Evolutionary conservation across 1,140 invertebrate species (phyloP), one percentile per base, ranked within the genome.

Genomic region (Acromyrmex heyeri): DNA sequence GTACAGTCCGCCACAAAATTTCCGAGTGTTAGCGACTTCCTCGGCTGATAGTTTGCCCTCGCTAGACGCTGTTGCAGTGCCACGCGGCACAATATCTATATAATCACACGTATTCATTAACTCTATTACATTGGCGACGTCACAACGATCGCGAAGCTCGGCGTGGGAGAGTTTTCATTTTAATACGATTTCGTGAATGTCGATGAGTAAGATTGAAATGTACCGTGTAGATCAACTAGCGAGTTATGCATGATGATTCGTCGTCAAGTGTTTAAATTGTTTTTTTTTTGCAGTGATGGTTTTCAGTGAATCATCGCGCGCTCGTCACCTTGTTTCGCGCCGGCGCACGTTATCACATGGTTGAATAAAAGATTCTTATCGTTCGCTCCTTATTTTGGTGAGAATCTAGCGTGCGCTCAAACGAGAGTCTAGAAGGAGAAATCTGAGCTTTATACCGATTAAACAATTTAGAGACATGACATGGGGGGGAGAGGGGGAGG

Each of bases 1-100:
- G 92, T 92, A 93, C 92, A 93, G 87, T 92, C 91, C 27, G 3
- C 16, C 4, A 3, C 18, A 85, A 88, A 92, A 93, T 57, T 87
- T 55, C 48, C 55, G 59, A 77, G 55, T n/a, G 21, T n/a, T 18
- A n/a, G 12, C 24, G 7, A 27, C 61, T 64, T 70, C 69, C 48
- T 64, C 21, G 61, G 18, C 24, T 34, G 2, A 30, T 53, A 44
- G 55, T 72, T 73, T 83, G 83, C 79, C 50, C 81, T 76, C 24
- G 34, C 48, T 38, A 7, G 34, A 38, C 34, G 34, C 34, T 30
- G 10, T 62, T 62, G 34, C 65, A 53, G 21, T 82, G 27, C 24
- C 61, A 48, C 30, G 44, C 16, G 44, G 61, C 70, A 59, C 82
- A 50, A 85, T 83, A 83, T 85, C 82, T 78, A 24, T 24, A 24